phyloP scores from a whole-genome alignment of 2,888 invertebrate species.

The Pseudeuparius sepicola region DNA sequence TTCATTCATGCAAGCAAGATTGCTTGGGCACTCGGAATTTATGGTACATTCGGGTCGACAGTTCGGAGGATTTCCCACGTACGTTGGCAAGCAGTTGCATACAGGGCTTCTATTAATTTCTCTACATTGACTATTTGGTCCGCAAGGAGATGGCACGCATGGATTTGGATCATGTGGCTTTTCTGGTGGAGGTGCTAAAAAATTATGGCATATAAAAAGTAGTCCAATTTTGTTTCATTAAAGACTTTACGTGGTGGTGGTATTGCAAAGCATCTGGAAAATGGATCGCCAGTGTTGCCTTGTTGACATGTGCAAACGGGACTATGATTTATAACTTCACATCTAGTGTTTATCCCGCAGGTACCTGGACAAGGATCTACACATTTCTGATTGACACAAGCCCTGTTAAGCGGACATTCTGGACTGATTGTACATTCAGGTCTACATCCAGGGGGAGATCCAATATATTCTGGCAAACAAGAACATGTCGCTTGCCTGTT shows the following conservation, averaged over 20 bases:
- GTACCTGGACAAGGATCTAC: slow-evolving; percentile 73
- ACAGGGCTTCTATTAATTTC: slow-evolving; percentile 57
- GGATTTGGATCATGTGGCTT: slow-evolving; percentile 27
- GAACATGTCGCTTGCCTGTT: slow-evolving; percentile 69
- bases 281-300: slow-evolving; percentile 71
- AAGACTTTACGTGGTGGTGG: slow-evolving; percentile 38
- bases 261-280: slow-evolving; percentile 62
- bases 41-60: slow-evolving; percentile 49
- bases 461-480: slow-evolving; percentile 60
- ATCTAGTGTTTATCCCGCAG: slow-evolving; percentile 67
- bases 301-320: slow-evolving; percentile 69
- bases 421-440: slow-evolving; percentile 77
- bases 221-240: slow-evolving; percentile 5
- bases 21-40: slow-evolving; percentile 65
- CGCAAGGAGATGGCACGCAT: slow-evolving; percentile 39
- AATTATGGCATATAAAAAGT: neutral
- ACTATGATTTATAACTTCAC: slow-evolving; percentile 71
- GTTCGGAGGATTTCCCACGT: slow-evolving; percentile 56
- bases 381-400: slow-evolving; percentile 75
- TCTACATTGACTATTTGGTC: slow-evolving; percentile 47
- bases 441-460: slow-evolving; percentile 71
- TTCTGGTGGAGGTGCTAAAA: slow-evolving; percentile 25
- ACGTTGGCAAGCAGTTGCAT: slow-evolving; percentile 60
- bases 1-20: slow-evolving; percentile 65
- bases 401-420: slow-evolving; percentile 68